A percentile compares a stretch with the other conserved stretches of the same genome.
phyloP scores from a whole-genome alignment of 2,797 vertebrate species.

The Rhinogobio ventralis region DNA sequence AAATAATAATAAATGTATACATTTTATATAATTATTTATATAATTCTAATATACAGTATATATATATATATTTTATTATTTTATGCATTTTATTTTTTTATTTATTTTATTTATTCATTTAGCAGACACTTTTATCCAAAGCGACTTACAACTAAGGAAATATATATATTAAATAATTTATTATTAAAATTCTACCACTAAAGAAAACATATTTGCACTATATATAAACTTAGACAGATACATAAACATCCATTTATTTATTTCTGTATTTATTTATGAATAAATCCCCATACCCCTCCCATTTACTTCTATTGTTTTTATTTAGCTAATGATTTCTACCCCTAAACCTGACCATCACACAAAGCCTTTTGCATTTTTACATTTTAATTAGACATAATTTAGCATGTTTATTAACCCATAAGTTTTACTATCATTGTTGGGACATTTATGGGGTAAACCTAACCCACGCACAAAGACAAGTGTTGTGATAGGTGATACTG shows the following conservation, averaged over 20 bases:
- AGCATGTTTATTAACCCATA: constrained; percentile 1
- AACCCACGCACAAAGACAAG: neutral
- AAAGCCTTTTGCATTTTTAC: neutral
- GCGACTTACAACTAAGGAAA: no score
- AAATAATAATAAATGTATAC: no score
- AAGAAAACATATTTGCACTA: neutral
- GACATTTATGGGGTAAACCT: no score
- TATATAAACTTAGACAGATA: no score
- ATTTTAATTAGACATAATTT: neutral
- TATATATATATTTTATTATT: no score
- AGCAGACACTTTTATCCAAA: no score
- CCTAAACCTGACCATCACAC: neutral
- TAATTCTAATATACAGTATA: no score
- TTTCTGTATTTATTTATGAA: neutral
- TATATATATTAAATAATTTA: no score
- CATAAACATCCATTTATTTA: neutral
- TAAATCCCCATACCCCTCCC: no score
- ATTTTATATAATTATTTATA: no score
- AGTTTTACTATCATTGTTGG: neutral
- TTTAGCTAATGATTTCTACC: neutral
- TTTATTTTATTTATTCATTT: no score
- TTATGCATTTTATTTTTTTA: no score
- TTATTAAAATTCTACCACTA: neutral
- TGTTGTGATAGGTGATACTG: constrained; percentile 66
- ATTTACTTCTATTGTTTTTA: neutral